Percentiles rank a stretch among this genome's conserved stretches.
Conservation (phyloP, 2,797 vertebrate genomes). For the Hoplostethus atlanticus region DNA sequence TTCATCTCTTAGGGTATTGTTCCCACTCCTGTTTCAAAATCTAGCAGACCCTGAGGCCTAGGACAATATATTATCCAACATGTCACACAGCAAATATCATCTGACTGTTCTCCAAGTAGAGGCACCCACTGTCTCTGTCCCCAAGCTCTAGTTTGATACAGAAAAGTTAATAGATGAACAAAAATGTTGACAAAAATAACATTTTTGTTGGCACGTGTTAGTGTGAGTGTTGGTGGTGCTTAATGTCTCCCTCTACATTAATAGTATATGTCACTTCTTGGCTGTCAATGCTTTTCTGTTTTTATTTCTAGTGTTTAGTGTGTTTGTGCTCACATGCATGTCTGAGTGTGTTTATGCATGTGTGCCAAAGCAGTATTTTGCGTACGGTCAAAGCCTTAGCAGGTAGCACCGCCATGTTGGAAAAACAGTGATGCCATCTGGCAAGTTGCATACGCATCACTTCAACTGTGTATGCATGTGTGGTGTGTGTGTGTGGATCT, state of each 20-base stretch:
- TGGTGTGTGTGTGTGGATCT: slow-evolving; percentile 8
- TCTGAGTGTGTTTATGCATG: slow-evolving; percentile 10
- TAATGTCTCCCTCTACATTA: background rate
- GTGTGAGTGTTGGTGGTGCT: too few relatives aligned
- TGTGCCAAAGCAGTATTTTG: slow-evolving; percentile 8
- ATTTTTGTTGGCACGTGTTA: too few relatives aligned
- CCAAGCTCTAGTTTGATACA: slow-evolving; percentile 8
- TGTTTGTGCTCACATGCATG: background rate
- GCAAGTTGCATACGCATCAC: slow-evolving; percentile 36
- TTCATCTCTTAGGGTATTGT: slow-evolving; percentile 37
- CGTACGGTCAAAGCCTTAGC: slow-evolving; percentile 19
- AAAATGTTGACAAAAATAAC: too few relatives aligned
- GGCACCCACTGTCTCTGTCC: slow-evolving; percentile 4
- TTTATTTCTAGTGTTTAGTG: background rate
- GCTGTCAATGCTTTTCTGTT: background rate
- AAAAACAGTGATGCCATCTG: slow-evolving; percentile 46
- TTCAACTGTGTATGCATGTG: slow-evolving; percentile 35
- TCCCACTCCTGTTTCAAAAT: slow-evolving; percentile 38
- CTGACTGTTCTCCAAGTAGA: slow-evolving; percentile 37
- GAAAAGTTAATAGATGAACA: background rate
- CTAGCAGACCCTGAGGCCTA: slow-evolving; percentile 38
- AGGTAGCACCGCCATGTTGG: slow-evolving; percentile 14
- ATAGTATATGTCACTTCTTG: background rate
- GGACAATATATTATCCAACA: slow-evolving; percentile 51
- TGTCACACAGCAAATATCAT: slow-evolving; percentile 50